Conservation (phyloP, 1,140 invertebrate genomes). For the Thrips palmi region DNA sequence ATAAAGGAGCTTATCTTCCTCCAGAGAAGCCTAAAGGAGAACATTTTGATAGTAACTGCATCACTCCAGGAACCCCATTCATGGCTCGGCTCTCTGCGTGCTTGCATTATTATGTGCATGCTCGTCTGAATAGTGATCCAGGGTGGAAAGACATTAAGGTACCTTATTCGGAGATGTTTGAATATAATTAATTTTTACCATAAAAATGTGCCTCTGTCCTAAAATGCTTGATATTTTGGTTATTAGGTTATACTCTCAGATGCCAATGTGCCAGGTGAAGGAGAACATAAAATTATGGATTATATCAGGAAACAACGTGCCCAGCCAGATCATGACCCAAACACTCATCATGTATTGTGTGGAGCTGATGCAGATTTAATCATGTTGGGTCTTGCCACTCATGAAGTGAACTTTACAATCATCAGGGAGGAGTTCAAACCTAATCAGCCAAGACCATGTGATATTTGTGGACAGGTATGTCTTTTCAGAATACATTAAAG, state of each 20-base stretch:
- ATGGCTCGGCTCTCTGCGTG: constrained; percentile 90
- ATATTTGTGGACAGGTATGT: constrained; percentile 88
- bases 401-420: constrained; percentile 97
- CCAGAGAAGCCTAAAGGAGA: constrained; percentile 77
- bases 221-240: neutral
- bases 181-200: neutral
- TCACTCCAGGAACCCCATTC: constrained; percentile 94
- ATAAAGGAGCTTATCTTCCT: constrained; percentile 65
- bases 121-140: constrained; percentile 82
- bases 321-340: constrained; percentile 91
- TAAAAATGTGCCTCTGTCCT: neutral
- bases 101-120: constrained; percentile 92
- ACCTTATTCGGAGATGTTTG: constrained; percentile 4
- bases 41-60: constrained; percentile 98
- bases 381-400: constrained; percentile 94
- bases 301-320: constrained; percentile 90
- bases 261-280: constrained; percentile 95
- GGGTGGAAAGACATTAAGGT: constrained; percentile 92
- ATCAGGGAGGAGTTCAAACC: constrained; percentile 97
- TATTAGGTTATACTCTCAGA: constrained; percentile 88
- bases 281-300: constrained; percentile 99
- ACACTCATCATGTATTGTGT: constrained; percentile 93
- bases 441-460: constrained; percentile 89
- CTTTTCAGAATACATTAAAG: constrained; percentile 15
- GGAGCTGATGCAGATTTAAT: constrained; percentile 99